Conservation (phyloP, 2,113 vertebrate genomes). For the Tonatia bakeri region DNA sequence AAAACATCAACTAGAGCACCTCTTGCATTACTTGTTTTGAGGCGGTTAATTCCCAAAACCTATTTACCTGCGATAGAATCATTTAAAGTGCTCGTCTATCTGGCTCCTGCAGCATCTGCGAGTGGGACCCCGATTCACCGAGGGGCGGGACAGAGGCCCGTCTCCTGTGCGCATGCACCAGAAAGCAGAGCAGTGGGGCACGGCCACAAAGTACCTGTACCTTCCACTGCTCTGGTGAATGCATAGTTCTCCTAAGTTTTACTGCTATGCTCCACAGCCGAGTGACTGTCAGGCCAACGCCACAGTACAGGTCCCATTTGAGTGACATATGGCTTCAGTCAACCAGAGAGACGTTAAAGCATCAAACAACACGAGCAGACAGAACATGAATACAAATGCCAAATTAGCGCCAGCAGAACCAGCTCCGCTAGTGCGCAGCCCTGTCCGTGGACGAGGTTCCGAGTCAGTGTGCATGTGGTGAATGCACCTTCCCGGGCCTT, state of each 20-base stretch:
- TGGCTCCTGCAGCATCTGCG: constrained; percentile 42
- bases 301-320: constrained; percentile 85
- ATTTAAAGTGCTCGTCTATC: constrained; percentile 57
- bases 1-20: not conserved
- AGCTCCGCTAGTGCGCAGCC: not conserved
- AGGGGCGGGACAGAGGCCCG: constrained; percentile 1
- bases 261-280: constrained; percentile 81
- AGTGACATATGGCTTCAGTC: constrained; percentile 94
- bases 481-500: not conserved
- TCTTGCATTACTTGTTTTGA: constrained; percentile 20
- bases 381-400: constrained; percentile 82
- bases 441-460: not conserved
- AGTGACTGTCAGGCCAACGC: constrained; percentile 80
- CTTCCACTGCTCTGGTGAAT: constrained; percentile 87
- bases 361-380: constrained; percentile 84
- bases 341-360: constrained; percentile 87
- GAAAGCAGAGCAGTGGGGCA: constrained; percentile 60
- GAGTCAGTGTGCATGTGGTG: accelerated
- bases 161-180: constrained; percentile 9
- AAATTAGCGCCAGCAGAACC: constrained; percentile 67
- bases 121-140: not conserved
- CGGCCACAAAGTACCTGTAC: constrained; percentile 77
- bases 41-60: constrained; percentile 53
- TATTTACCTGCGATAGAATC: constrained; percentile 48
- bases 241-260: constrained; percentile 88